These are phyloP conservation scores for Andrena cerasifolii DNA, from an alignment of 1,140 invertebrate species.

Conservation along the genomic window DNA sequence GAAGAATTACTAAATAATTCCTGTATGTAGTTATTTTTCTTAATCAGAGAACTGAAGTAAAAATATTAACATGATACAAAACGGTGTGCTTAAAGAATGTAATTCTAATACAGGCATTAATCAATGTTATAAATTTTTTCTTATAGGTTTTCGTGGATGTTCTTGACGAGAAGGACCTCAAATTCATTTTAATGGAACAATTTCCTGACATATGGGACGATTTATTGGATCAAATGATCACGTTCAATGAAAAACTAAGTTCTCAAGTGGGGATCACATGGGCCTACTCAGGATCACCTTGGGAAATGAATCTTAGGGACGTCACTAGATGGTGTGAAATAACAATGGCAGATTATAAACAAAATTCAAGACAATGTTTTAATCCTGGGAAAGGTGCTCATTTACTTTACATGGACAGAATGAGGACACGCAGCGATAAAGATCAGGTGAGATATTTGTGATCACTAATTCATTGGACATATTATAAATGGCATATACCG, in stretches of 20 bases:
- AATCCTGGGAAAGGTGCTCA: conserved; percentile 87
- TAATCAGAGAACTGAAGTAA: too few relatives aligned
- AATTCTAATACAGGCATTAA: not conserved
- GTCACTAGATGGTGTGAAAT: conserved; percentile 95
- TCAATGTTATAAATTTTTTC: not conserved
- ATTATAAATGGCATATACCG: too few relatives aligned
- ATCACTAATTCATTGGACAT: too few relatives aligned
- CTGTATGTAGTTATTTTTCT: too few relatives aligned
- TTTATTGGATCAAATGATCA: conserved; percentile 88
- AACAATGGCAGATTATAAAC: conserved; percentile 71
- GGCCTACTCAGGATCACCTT: conserved; percentile 92
- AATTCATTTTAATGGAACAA: conserved; percentile 84
- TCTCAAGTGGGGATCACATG: conserved; percentile 86
- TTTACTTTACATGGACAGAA: conserved; percentile 91
- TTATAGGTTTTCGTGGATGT: conserved; percentile 91
- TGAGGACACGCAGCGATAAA: conserved; percentile 90
- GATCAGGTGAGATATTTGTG: conserved; percentile 78
- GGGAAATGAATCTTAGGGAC: conserved; percentile 99
- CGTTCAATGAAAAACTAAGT: conserved; percentile 90
- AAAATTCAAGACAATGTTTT: conserved; percentile 37
- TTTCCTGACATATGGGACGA: conserved; percentile 83
- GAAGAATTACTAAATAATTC: too few relatives aligned
- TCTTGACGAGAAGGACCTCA: conserved; percentile 89
- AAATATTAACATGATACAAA: too few relatives aligned
- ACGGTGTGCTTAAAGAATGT: too few relatives aligned